Conservation (phyloP, 2,113 vertebrate genomes). For the Alexandromys fortis region DNA sequence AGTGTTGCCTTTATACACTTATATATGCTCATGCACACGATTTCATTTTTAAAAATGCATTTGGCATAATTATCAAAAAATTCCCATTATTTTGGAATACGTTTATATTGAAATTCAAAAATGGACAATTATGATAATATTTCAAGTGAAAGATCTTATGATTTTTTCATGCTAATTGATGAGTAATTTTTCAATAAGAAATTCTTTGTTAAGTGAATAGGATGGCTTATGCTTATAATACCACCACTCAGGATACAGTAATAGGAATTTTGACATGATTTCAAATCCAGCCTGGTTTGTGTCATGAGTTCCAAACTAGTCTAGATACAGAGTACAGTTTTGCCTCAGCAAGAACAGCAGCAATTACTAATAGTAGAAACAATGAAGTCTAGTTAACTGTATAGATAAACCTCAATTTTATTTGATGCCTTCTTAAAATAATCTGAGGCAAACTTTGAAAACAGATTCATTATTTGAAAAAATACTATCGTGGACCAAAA, state of each 20-base stretch:
- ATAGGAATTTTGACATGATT: background rate
- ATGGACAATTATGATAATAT: background rate
- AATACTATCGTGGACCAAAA: background rate
- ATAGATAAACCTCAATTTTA: background rate
- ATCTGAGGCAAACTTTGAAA: background rate
- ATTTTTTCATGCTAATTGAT: background rate
- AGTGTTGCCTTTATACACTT: background rate
- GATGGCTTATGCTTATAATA: background rate
- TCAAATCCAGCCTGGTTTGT: background rate
- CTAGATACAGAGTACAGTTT: background rate
- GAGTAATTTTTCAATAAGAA: background rate
- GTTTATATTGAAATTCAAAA: background rate
- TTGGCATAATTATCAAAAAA: background rate
- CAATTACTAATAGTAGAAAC: background rate
- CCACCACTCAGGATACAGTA: background rate
- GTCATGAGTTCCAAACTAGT: background rate
- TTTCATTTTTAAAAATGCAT: background rate
- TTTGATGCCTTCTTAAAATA: background rate
- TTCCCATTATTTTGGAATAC: background rate
- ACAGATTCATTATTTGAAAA: background rate
- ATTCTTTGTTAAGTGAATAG: background rate
- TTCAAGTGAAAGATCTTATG: background rate
- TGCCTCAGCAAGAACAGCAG: background rate
- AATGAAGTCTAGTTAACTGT: background rate
- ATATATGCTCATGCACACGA: background rate